Base-by-base conservation (phyloP, 2,888 invertebrate genomes). In the Rhopalosiphum nymphaeae region DNA sequence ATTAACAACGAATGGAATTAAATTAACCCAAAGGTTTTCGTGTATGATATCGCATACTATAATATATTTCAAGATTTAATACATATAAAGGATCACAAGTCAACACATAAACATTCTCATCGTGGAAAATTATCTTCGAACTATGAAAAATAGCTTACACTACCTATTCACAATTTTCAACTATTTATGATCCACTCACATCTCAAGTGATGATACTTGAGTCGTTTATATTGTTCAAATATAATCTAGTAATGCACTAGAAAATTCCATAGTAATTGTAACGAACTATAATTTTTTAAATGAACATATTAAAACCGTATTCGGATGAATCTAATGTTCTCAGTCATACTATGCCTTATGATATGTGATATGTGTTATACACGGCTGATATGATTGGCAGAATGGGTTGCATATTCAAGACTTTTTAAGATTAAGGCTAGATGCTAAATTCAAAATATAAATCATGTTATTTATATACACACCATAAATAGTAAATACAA, bases 1-100 rank as follows among this genome's bases (percentile, higher is more conserved):
- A 57, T 89, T 89, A 89, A 44, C 26, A 57, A 26, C 44, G 53
- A 89, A 89, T 89, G 42, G 57, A 89, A 89, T 89, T 57, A 21
- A 13, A 89, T 89, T 89, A 89, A 89, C 57, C 44, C 42, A 42
- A 56, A 44, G 29, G 13, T 57, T 57, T 86, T 16, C n/a, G 25
- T 86, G 13, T 84, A 11, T 49, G 42, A 87, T 49, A 87, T 49
- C 49, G 1, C 36, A 78, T 36, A 16, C 7, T 21, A 21, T 78
- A 67, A 16, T 67, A 67, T 67, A 67, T 36, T 67, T n/a, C n/a
- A 67, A 36, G 36, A 67, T 67, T 36, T 21, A 36, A 21, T 78
- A 46, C 44, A 7, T 46, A 78, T 78, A 78, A 78, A 36, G 67
- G 2, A 78, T 7, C 21, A 21, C 67, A 16, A 36, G 16, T 2